Evolutionary conservation across 2,797 vertebrate species (phyloP).

Genomic region (Vipera ursinii): DNA sequence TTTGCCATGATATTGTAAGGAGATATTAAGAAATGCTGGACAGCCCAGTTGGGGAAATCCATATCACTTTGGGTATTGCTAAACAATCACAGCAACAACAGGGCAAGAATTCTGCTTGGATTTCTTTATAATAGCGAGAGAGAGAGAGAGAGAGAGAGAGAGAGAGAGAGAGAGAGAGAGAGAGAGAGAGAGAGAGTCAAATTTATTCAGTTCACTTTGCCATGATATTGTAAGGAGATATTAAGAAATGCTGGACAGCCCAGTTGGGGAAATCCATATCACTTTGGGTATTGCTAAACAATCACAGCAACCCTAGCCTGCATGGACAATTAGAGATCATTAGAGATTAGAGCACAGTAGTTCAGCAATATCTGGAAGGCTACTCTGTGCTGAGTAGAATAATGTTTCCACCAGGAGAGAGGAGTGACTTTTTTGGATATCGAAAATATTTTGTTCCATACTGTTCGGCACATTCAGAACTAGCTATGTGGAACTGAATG

Average conservation of each 20-base stretch:
- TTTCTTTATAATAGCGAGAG: background rate
- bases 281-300: background rate
- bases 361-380: background rate
- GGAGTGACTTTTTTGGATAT: background rate
- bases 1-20: background rate
- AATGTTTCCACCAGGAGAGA: background rate
- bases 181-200: background rate
- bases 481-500: background rate
- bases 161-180: background rate
- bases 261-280: background rate
- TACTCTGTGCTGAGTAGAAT: background rate
- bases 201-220: background rate
- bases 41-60: background rate
- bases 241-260: background rate
- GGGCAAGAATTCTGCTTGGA: background rate
- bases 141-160: background rate
- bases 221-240: background rate
- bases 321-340: background rate
- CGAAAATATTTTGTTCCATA: background rate
- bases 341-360: background rate
- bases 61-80: background rate
- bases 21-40: background rate
- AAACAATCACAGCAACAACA: background rate
- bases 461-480: background rate
- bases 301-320: background rate